Base-by-base conservation (phyloP, 2,888 invertebrate genomes). In the Iselma pallidipennis region DNA sequence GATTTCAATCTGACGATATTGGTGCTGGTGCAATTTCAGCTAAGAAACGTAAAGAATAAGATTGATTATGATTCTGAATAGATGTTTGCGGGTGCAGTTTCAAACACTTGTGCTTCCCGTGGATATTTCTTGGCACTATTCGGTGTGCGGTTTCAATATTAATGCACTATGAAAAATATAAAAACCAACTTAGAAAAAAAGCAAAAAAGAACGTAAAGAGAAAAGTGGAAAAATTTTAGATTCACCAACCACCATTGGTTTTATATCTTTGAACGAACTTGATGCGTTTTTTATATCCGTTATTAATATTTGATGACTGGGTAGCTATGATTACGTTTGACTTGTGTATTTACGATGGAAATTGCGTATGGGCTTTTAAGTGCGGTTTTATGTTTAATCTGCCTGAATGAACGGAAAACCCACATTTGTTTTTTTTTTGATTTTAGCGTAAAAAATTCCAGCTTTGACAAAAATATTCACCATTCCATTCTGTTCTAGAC, bases 41-140 rank as follows among this genome's bases (percentile, higher is more conserved):
- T 50, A 37, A 58, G 52, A 63, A 53, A 29, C 50, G 55, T 55
- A 12, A 16, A 50, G 59, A 66, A 58, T 63, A 63, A 63, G 66
- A 66, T 66, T 66, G 66, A 66, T 66, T 66, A 66, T 61, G 57
- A 61, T 61, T 60, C 60, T n/a, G n/a, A n/a, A n/a, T n/a, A 63
- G 63, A 61, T 57, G 60, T 61, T 58, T 57, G 55, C 48, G 29
- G 55, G 33, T n/a, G 49, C 31, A 25, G 53, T 56, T 54, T 56
- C 53, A 49, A 56, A 59, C 59, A 53, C 56, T 63, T 57, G 56
- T 54, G 57, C 61, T 57, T 56, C 51, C 10, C 29, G 10, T 37
- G 14, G 12, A 31, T 26, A 51, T 48, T 37, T 48, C 16, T 55
- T 55, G 16, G 12, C 51, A 45, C 49, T 63, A 55, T 62, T 62